Base-by-base conservation (phyloP, 2,888 invertebrate species). In the Zaprionus lineosus region DNA sequence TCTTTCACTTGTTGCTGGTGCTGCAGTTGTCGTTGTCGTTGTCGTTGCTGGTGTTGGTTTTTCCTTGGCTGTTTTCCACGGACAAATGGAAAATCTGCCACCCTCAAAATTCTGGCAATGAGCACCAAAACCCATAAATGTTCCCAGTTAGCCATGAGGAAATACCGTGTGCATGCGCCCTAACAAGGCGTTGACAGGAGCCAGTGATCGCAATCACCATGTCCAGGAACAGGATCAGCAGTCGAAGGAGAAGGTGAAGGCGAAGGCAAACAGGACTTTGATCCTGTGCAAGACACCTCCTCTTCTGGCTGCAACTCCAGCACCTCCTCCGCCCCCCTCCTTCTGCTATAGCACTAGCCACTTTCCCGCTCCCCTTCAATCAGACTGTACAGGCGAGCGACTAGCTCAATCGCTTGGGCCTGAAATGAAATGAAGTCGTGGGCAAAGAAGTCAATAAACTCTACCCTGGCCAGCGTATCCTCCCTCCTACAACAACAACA, bases 381-480 rank as follows among this genome's bases (percentile, higher is more conserved):
- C 12, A 5, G 8, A 14, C 34, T 16, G 8, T 26, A 6, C 28
- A 21, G 14, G 1, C n/a, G 28, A n/a, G n/a, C n/a, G n/a, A n/a
- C n/a, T n/a, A n/a, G 63, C 63, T 72, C 69, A 26, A 58, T 68
- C 51, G 37, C 33, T 41, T 50, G 43, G 7, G n/a, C 28, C 9
- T 26, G 12, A 26, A 43, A 44, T 16, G 21, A 19, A 33, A 18
- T 44, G 9, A 7, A 44, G 15, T 21, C 21, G 31, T 7, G 9
- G 31, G 24, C 41, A 14, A 33, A 46, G 55, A 67, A 70, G 72
- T 74, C 73, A 74, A 74, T 70, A 73, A 74, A 73, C 73, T 74
- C 56, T 12, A 11, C 33, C 16, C 48, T 50, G 19, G 6, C 7
- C 46, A 33, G 31, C 50, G 33, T 63, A 51, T 70, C 66, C 69